phyloP scores from a whole-genome alignment of 2,113 vertebrate species.

The Pundamilia nyererei region DNA sequence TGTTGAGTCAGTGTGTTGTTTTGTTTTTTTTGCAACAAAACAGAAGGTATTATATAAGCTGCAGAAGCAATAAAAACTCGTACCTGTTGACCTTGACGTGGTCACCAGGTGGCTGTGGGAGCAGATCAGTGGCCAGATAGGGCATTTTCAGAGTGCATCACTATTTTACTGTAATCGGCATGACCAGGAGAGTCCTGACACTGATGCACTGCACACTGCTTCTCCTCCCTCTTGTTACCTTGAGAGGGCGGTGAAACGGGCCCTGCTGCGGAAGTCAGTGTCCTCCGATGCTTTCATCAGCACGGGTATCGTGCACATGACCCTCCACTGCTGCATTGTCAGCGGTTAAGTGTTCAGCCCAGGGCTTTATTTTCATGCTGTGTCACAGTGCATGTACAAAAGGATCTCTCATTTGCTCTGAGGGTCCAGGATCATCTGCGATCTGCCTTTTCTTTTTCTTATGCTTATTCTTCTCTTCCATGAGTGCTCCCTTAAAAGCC shows the following conservation, averaged over 20 bases:
- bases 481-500: constrained; percentile 29
- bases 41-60: not conserved
- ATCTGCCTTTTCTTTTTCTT: not conserved
- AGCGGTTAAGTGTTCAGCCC: constrained; percentile 10
- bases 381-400: constrained; percentile 3
- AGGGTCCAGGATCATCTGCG: not conserved
- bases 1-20: not conserved
- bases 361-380: not conserved
- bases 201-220: not conserved
- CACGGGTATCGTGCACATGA: not conserved
- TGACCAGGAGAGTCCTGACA: not conserved
- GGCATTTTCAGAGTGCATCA: not conserved
- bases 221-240: not conserved
- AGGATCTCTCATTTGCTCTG: constrained; percentile 1
- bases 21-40: not conserved
- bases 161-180: not conserved
- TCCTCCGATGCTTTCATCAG: constrained; percentile 36
- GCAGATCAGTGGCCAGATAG: not conserved
- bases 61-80: not conserved
- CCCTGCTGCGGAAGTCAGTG: not conserved
- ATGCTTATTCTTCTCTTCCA: not conserved
- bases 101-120: not conserved
- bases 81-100: constrained; percentile 34
- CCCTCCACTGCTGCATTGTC: constrained; percentile 23
- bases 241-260: not conserved